These are phyloP conservation scores for Parnassius mnemosyne DNA, from an alignment of 2,888 invertebrate species.

Conservation along the genomic window DNA sequence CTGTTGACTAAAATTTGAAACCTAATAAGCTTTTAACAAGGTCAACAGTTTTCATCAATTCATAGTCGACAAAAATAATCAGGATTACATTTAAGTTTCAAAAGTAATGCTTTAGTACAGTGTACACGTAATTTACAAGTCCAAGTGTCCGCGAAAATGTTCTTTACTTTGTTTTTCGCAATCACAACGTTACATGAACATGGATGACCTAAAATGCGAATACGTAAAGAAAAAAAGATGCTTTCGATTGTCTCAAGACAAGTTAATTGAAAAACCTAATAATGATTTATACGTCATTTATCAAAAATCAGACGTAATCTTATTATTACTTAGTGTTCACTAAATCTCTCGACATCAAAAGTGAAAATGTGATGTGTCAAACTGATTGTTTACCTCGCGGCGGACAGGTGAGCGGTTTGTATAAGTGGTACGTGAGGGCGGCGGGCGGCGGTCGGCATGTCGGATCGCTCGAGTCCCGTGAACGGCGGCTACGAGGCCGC, in stretches of 20 bases:
- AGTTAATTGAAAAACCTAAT: conserved; percentile 66
- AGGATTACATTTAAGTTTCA: conserved; percentile 61
- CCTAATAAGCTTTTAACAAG: conserved; percentile 81
- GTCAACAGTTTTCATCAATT: conserved; percentile 81
- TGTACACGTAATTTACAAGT: conserved; percentile 60
- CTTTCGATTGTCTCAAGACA: conserved; percentile 70
- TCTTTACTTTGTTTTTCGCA: conserved; percentile 79
- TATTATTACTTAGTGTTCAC: conserved; percentile 59
- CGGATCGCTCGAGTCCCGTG: conserved; percentile 74
- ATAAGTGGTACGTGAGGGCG: conserved; percentile 74
- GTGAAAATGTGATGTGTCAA: conserved; percentile 82
- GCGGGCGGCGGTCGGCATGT: conserved; percentile 77
- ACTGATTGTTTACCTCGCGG: conserved; percentile 79
- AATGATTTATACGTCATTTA: conserved; percentile 62
- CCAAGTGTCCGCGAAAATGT: conserved; percentile 77
- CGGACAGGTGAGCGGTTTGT: conserved; percentile 76
- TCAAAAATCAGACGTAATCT: conserved; percentile 63
- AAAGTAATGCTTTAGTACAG: conserved; percentile 55
- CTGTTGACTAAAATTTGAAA: conserved; percentile 81
- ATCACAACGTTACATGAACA: conserved; percentile 82
- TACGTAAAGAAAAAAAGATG: conserved; percentile 79
- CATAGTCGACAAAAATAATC: conserved; percentile 73
- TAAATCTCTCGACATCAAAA: conserved; percentile 69
- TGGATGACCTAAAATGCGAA: conserved; percentile 82
- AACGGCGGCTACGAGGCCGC: conserved; percentile 74